phyloP scores from a whole-genome alignment of 1,140 invertebrate species.

The Bombus confusus region DNA sequence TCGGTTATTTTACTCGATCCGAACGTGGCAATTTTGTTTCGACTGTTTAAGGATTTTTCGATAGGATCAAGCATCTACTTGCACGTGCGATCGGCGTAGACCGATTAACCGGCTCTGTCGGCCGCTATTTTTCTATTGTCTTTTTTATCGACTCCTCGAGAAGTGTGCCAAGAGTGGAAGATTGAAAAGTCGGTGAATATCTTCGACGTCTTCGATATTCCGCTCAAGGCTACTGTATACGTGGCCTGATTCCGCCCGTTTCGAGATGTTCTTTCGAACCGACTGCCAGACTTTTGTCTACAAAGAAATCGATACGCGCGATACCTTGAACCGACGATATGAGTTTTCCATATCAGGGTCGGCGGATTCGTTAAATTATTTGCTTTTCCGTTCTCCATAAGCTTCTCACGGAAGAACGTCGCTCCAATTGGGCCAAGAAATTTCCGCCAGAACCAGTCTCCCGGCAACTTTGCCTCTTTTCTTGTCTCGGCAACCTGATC shows the following conservation, averaged over 20 bases:
- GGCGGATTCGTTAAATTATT: conserved; percentile 42
- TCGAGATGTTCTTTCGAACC: conserved; percentile 44
- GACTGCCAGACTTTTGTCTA: conserved; percentile 44
- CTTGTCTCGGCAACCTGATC: too few relatives aligned
- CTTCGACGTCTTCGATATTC: conserved; percentile 53
- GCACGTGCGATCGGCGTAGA: neutral
- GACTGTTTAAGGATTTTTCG: neutral
- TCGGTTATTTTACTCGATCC: neutral
- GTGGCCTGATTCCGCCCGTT: conserved; percentile 47
- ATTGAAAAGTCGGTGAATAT: conserved; percentile 52
- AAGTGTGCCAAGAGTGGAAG: conserved; percentile 54
- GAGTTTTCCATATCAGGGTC: conserved; percentile 46
- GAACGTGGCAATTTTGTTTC: neutral
- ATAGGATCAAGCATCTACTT: neutral
- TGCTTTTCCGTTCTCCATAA: conserved; percentile 9
- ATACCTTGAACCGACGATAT: conserved; percentile 49
- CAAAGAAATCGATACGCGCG: conserved; percentile 43
- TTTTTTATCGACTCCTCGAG: conserved; percentile 47
- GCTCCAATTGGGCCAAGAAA: neutral
- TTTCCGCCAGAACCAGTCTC: neutral
- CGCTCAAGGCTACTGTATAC: conserved; percentile 54
- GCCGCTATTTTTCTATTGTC: conserved; percentile 48
- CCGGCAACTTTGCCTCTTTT: neutral
- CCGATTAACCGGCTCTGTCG: conserved; percentile 28
- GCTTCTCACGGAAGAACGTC: neutral